Base-by-base conservation (phyloP, 2,797 vertebrate species). In the Gephyroberyx darwinii region DNA sequence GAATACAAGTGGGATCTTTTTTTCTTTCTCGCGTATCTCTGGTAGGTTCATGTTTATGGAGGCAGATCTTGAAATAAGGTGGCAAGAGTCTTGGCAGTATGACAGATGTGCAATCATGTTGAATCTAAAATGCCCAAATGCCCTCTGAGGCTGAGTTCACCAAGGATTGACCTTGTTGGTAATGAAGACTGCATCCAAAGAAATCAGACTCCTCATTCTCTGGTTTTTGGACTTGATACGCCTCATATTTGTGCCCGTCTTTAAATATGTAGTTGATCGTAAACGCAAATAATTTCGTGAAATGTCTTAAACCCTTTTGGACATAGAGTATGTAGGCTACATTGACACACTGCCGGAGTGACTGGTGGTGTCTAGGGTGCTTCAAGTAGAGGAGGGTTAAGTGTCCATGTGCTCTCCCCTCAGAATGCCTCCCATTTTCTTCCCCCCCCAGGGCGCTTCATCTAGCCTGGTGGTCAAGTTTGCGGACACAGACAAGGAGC, bases 381-480 rank as follows among this genome's bases (percentile, higher is more conserved):
- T 54, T 64, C 39, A 50, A 56, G 53, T 31, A 74, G 75, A 74
- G 65, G 67, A 52, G 75, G 76, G 84, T 88, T 84, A 90, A 90
- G 71, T 61, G 59, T 89, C 71, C 50, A 16, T 60, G 70, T 63
- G 72, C 64, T 85, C 57, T 85, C 57, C 75, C 64, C 66, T 84
- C 81, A 86, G 67, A 79, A 65, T 58, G 56, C 71, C 81, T 82
- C 78, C 53, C 74, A 75, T 63, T 83, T 62, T 86, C 61, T 83
- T 84, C 19, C 65, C 33, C 53, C 82, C 82, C 84, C 91, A 99
- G 98, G 98, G 98, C 5, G 97, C 98, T 45, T 99, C 98, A 81
- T 99, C 98, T 90, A 99, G 97, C 94, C 94, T 99, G 93, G 98
- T 99, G 94, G 98, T 99, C 90, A 99, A 99, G 93, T 99, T 99